phyloP scores from a whole-genome alignment of 2,888 invertebrate species.

The Glyphotaelius pellucidus region DNA sequence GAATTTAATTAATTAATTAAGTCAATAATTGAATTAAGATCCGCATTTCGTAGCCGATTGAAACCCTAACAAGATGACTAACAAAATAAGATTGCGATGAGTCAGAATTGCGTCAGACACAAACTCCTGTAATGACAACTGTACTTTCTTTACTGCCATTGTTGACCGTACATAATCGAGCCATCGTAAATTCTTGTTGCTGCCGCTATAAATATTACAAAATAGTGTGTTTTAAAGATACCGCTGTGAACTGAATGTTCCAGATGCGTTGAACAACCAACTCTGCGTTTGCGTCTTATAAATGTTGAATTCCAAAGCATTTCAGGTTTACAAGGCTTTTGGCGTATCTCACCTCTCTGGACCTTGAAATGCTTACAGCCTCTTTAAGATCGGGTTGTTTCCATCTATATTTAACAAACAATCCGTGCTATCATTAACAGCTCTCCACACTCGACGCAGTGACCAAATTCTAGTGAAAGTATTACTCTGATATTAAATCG shows the following conservation, averaged over 20 bases:
- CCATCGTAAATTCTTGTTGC: neutral
- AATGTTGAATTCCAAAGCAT: neutral
- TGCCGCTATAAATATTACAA: neutral
- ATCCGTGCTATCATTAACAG: too few relatives aligned
- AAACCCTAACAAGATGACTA: neutral
- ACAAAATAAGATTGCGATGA: neutral
- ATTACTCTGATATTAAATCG: too few relatives aligned
- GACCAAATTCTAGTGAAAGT: too few relatives aligned
- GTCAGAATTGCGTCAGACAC: neutral
- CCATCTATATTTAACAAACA: too few relatives aligned
- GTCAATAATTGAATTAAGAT: neutral
- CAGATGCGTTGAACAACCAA: neutral
- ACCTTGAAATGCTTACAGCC: neutral
- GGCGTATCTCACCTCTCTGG: neutral
- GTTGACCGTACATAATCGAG: neutral
- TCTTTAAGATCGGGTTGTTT: neutral
- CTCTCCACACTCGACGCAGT: too few relatives aligned
- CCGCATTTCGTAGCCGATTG: neutral
- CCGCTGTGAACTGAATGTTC: neutral
- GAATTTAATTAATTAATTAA: too few relatives aligned
- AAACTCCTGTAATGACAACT: neutral
- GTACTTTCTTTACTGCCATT: neutral
- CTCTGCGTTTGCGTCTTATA: neutral
- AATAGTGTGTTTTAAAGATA: neutral
- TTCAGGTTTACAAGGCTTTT: constrained; percentile 5